A percentile compares a stretch with the other conserved stretches of the same genome.
Conservation (phyloP, 1,140 invertebrate species). For the Ostrea edulis region DNA sequence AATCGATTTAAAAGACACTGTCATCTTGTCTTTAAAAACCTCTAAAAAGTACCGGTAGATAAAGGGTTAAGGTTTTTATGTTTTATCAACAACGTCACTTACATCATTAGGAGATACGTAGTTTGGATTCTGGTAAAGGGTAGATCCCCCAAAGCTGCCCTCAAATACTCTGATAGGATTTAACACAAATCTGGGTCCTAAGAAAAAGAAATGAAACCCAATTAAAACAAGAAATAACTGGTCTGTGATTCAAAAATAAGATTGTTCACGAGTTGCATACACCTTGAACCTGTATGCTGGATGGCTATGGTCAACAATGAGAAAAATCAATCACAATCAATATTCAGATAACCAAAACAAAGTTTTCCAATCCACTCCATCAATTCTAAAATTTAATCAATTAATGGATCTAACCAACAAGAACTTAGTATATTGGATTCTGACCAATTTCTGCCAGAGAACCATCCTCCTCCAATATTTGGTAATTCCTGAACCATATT, state of each 20-base stretch:
- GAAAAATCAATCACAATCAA: background rate
- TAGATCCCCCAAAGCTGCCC: constrained; percentile 94
- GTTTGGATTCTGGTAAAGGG: constrained; percentile 95
- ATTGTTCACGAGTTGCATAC: background rate
- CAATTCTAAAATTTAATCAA: too few species aligned
- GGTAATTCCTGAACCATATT: constrained; percentile 99
- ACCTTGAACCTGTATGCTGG: background rate
- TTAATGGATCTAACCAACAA: too few species aligned
- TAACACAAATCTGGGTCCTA: constrained; percentile 94
- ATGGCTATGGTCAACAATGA: background rate
- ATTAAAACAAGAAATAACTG: background rate
- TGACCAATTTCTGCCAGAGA: constrained; percentile 95
- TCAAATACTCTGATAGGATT: constrained; percentile 97
- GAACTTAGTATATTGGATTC: background rate
- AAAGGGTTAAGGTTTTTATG: background rate
- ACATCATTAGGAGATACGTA: constrained; percentile 94
- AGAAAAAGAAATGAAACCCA: constrained; percentile 60
- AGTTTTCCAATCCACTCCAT: too few species aligned
- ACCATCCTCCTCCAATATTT: constrained; percentile 97
- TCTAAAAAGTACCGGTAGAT: too few species aligned
- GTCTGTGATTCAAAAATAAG: background rate
- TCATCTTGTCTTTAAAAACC: too few species aligned
- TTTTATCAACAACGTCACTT: constrained; percentile 62
- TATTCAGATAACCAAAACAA: too few species aligned
- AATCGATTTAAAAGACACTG: too few species aligned